Percentiles rank a stretch among this genome's conserved stretches.
Evolutionary conservation across 2,113 vertebrate genomes (phyloP).

Genomic region (Chionomys nivalis): DNA sequence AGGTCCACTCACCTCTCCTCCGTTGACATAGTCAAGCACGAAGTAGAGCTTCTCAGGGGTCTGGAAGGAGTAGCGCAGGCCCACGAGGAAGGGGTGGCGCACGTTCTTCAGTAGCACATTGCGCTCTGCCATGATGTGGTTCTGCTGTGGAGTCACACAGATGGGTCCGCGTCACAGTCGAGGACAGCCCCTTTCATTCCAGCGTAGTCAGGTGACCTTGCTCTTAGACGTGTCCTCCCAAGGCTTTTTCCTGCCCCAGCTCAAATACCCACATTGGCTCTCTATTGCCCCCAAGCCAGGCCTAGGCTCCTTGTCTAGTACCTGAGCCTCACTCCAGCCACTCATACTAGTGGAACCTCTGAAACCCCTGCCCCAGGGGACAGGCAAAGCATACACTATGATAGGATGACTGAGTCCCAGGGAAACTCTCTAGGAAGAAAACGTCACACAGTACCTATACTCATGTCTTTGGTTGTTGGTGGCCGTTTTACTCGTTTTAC

Average conservation of each 20-base stretch:
- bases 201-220: neutral
- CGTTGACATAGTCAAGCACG: constrained; percentile 98
- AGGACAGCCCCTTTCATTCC: neutral
- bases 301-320: neutral
- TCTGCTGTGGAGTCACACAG: constrained; percentile 89
- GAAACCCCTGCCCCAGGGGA: neutral
- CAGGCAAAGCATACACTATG: neutral
- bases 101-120: constrained; percentile 97
- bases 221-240: neutral
- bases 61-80: constrained; percentile 98
- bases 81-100: constrained; percentile 96
- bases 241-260: neutral
- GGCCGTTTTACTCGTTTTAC: too few relatives aligned
- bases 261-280: neutral
- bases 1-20: constrained; percentile 92
- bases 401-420: neutral
- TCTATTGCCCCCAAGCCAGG: neutral
- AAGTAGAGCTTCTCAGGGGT: constrained; percentile 98
- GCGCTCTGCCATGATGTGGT: constrained; percentile 98
- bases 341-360: neutral
- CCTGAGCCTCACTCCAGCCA: neutral
- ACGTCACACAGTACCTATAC: neutral
- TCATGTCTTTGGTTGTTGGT: neutral
- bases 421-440: neutral
- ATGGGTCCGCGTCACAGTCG: neutral